phyloP scores from a whole-genome alignment of 2,888 invertebrate species.

The Drosophila ustulata region DNA sequence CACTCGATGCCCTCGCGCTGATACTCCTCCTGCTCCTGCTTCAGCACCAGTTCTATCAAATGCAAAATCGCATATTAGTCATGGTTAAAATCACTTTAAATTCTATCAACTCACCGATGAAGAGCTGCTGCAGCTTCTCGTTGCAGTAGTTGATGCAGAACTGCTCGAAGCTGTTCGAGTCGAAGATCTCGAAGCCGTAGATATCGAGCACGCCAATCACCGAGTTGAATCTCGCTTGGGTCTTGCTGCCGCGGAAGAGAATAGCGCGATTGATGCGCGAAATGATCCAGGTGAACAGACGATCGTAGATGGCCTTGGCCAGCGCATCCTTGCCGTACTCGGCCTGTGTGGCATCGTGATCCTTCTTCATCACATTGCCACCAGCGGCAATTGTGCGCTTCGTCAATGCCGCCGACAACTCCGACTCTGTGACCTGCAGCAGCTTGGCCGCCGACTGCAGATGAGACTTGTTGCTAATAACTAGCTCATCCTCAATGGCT shows the following conservation, averaged over 20 bases:
- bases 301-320: conserved; percentile 97
- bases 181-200: conserved; percentile 99
- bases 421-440: conserved; percentile 88
- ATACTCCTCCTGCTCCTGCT: conserved; percentile 99
- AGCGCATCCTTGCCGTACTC: conserved; percentile 94
- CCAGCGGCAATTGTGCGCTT: conserved; percentile 96
- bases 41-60: conserved; percentile 94
- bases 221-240: conserved; percentile 81
- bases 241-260: conserved; percentile 88
- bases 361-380: conserved; percentile 96
- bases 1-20: conserved; percentile 97
- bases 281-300: conserved; percentile 97
- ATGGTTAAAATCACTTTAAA: fast-evolving
- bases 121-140: conserved; percentile 98
- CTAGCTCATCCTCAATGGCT: conserved; percentile 89
- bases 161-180: conserved; percentile 98
- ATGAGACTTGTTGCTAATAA: conserved; percentile 87
- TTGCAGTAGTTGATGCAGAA: conserved; percentile 99
- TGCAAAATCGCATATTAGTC: not conserved
- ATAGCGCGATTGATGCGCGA: conserved; percentile 96
- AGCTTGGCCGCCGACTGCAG: conserved; percentile 88
- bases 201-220: conserved; percentile 96
- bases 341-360: conserved; percentile 94
- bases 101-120: conserved; percentile 90
- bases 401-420: conserved; percentile 91